Evolutionary conservation across 2,888 invertebrate species (phyloP), one percentile per base, ranked within the genome.

Genomic region (Notodonta ziczac): DNA sequence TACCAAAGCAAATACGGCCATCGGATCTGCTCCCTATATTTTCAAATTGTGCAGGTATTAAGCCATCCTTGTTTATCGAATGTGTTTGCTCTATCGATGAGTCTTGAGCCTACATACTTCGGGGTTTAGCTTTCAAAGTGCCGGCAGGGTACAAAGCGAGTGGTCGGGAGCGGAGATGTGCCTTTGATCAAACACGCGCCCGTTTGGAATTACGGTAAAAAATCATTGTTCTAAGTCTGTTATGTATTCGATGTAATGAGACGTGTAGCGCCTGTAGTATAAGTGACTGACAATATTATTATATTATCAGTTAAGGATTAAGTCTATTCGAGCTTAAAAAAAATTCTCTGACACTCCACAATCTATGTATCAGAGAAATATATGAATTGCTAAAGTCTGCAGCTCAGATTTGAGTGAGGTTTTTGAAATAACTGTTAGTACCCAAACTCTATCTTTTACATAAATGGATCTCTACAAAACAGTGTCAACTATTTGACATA

Each of bases 81-180:
- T 70, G 67, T 89, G 89, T 94, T 93, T 92, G 84, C 77, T 81
- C 79, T 86, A 88, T 89, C 88, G 89, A 90, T 87, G 91, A 87
- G 91, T 88, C 87, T 89, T 82, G 83, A 91, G 90, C 88, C 83
- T 89, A 93, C 93, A 93, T 82, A 93, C 91, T 88, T 94, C 87
- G 89, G 88, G 93, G 94, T 93, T 94, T 93, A 94, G 85, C 88
- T 93, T 91, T 91, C 93, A 93, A 93, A 87, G 90, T 73, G 85
- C 92, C 93, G 91, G 83, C 90, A 84, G 81, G 80, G 81, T 91
- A 90, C 87, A 91, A 85, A 81, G 82, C 80, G 85, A 91, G 91
- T 87, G 89, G 86, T 74, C 81, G 80, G 84, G 83, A 84, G 86
- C 81, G 74, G 84, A 84, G 88, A 89, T 88, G 86, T 86, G 83